phyloP scores from a whole-genome alignment of 2,113 vertebrate species.

The Sinocyclocheilus rhinocerous region DNA sequence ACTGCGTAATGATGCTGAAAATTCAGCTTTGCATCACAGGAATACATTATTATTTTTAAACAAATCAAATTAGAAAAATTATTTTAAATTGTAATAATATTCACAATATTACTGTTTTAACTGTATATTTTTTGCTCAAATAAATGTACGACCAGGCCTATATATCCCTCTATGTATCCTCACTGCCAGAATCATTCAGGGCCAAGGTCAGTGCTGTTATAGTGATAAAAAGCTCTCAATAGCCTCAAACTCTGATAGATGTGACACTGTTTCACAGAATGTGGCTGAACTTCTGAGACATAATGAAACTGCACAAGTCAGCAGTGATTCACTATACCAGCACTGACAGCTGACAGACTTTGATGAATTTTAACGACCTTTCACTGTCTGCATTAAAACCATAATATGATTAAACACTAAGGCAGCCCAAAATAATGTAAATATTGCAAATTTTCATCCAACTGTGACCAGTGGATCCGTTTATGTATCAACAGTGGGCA shows the following conservation, averaged over 20 bases:
- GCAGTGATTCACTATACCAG: background rate
- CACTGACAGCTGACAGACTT: background rate
- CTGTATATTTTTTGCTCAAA: no score
- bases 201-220: background rate
- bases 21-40: no score
- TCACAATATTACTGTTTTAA: background rate
- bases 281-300: background rate
- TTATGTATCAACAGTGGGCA: constrained; percentile 39
- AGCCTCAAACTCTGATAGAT: background rate
- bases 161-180: no score
- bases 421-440: constrained; percentile 10
- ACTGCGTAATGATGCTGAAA: no score
- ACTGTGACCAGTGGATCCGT: constrained; percentile 13
- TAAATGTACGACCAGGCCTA: no score
- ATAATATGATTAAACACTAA: background rate
- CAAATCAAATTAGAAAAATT: no score
- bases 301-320: constrained; percentile 2
- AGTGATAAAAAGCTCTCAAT: background rate
- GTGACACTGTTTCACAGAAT: constrained; percentile 7
- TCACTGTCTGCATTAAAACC: background rate
- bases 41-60: no score
- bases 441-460: background rate
- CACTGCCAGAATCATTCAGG: background rate
- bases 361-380: background rate
- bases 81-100: no score